Percentiles rank a stretch among this genome's conserved stretches.
Conservation (phyloP, 2,113 vertebrate species). For the Saimiri boliviensis region DNA sequence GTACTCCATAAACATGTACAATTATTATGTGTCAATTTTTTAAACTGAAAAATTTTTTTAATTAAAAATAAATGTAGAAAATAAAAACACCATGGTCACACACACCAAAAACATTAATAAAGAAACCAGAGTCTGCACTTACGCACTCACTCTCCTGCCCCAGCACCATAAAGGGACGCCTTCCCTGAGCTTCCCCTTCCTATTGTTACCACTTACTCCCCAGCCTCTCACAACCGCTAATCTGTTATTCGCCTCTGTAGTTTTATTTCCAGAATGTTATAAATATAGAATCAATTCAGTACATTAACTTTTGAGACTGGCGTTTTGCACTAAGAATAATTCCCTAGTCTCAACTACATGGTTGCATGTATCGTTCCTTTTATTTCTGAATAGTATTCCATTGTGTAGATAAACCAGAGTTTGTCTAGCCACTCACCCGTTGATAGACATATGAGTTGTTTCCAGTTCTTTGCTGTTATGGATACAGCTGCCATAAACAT, state of each 20-base stretch:
- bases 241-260: background rate
- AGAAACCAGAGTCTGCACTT: too few species aligned
- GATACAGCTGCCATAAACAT: background rate
- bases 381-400: background rate
- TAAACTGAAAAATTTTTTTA: background rate
- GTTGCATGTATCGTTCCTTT: background rate
- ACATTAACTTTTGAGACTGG: background rate
- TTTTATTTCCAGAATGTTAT: background rate
- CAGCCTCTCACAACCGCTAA: background rate
- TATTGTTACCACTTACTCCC: background rate
- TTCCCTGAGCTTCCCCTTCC: background rate
- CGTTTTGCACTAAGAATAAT: background rate
- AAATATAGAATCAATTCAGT: background rate
- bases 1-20: background rate
- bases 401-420: background rate
- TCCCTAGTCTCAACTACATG: background rate
- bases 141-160: too few species aligned
- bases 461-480: background rate
- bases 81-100: background rate
- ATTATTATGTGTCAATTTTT: background rate
- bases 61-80: background rate
- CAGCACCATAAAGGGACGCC: background rate
- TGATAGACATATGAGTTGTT: background rate
- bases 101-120: background rate
- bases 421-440: background rate